Percentiles rank a stretch among this genome's conserved stretches.
Conservation (phyloP, 2,113 vertebrate genomes). For the Varanus salvator region DNA sequence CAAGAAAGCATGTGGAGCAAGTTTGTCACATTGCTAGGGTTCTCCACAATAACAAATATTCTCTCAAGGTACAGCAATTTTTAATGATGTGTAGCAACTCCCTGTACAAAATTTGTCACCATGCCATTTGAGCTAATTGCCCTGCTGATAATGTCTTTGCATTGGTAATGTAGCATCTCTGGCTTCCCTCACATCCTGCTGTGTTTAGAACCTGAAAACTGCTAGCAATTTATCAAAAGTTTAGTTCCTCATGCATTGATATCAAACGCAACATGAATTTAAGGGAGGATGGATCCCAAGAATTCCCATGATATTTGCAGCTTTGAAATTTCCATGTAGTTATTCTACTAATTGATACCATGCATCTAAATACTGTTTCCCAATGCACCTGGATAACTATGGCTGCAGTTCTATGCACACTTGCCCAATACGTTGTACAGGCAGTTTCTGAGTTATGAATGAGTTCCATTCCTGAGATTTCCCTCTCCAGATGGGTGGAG, state of each 20-base stretch:
- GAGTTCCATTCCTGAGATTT: too few relatives aligned
- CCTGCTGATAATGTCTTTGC: conserved; percentile 51
- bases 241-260: conserved; percentile 43
- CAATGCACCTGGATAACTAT: conserved; percentile 45
- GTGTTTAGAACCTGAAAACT: conserved; percentile 36
- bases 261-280: conserved; percentile 50
- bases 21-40: background rate
- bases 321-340: conserved; percentile 56
- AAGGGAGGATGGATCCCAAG: conserved; percentile 4
- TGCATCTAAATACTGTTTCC: conserved; percentile 58
- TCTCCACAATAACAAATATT: conserved; percentile 9
- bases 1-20: background rate
- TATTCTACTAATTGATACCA: conserved; percentile 58
- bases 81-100: conserved; percentile 42
- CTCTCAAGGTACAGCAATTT: conserved; percentile 35
- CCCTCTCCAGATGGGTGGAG: too few relatives aligned
- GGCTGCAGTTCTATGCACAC: background rate
- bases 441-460: too few relatives aligned
- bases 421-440: too few relatives aligned
- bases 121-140: conserved; percentile 51
- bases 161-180: conserved; percentile 51
- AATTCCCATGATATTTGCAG: conserved; percentile 42
- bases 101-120: conserved; percentile 39
- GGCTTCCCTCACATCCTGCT: conserved; percentile 29
- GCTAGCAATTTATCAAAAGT: conserved; percentile 33